Base-by-base conservation (phyloP, 1,140 invertebrate genomes). In the Ostrea edulis region DNA sequence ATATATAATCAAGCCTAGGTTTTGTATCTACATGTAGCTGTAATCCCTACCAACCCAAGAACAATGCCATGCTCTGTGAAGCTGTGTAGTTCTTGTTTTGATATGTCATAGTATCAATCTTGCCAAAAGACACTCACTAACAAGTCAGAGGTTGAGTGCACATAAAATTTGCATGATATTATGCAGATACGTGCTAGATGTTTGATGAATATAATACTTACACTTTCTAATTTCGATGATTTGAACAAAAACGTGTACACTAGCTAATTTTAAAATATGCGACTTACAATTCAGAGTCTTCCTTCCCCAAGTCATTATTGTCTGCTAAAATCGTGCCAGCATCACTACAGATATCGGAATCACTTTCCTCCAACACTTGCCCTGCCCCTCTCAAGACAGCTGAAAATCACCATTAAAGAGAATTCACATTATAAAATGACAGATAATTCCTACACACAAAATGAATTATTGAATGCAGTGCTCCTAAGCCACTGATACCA, bases 261-360 rank as follows among this genome's bases (percentile, higher is more conserved):
- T n/a, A n/a, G n/a, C n/a, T 5, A 44, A 44, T 25, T 77, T 11
- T 29, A 44, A 22, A 29, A 77, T 8, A 14, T 22, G 25, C 9
- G 11, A 88, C 84, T 88, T 88, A 88, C 87, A 86, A 82, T 65
- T 88, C 87, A 8, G 84, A 85, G 7, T 71, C 84, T 25, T 82
- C 71, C 25, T 85, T 82, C 22, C 44, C 29, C 7, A 82, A 44
- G n/a, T 83, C 85, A 85, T 86, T 81, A 17, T 86, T 71, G 54
- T 89, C 88, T 0, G 88, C 86, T 86, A 89, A 44, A 52, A 89
- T 85, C 3, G 88, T 89, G 14, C 88, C 88, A 29, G 54, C 68
- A 82, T 89, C 88, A 86, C 88, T 89, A 55, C 85, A 89, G 17
- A 89, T 85, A 68, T 89, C 88, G 8, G 88, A 89, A 55, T 89